Percentiles rank a stretch among this genome's conserved stretches.
Conservation (phyloP, 2,888 invertebrate genomes). For the Nymphalis polychloros region DNA sequence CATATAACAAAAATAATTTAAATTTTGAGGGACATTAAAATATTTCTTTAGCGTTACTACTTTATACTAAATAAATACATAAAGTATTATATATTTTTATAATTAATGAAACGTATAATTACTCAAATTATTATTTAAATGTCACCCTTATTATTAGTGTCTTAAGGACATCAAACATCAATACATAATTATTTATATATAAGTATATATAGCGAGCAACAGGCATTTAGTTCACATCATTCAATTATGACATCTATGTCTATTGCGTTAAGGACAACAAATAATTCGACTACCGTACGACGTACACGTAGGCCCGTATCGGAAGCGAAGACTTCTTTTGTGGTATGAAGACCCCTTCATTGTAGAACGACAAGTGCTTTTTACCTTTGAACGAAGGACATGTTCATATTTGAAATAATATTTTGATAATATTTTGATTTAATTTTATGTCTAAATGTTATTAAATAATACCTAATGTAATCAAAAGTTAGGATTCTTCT, state of each 20-base stretch:
- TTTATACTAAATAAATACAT: no score
- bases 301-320: constrained; percentile 38
- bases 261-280: constrained; percentile 4
- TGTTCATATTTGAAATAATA: constrained; percentile 35
- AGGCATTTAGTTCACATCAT: constrained; percentile 5
- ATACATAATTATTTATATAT: background rate
- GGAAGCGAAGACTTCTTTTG: constrained; percentile 51
- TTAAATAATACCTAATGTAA: background rate
- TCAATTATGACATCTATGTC: constrained; percentile 14
- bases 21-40: no score
- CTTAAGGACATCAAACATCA: constrained; percentile 1
- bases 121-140: background rate
- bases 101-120: no score
- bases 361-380: constrained; percentile 60
- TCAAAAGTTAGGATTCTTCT: background rate
- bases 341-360: constrained; percentile 53
- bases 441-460: background rate
- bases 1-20: no score
- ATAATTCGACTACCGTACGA: constrained; percentile 23
- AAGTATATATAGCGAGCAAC: constrained; percentile 21
- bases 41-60: no score
- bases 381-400: constrained; percentile 52
- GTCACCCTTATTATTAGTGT: background rate
- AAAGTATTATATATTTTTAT: no score
- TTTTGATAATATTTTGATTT: background rate